Conservation (phyloP, 2,113 vertebrate species). For the Chunga burmeisteri region DNA sequence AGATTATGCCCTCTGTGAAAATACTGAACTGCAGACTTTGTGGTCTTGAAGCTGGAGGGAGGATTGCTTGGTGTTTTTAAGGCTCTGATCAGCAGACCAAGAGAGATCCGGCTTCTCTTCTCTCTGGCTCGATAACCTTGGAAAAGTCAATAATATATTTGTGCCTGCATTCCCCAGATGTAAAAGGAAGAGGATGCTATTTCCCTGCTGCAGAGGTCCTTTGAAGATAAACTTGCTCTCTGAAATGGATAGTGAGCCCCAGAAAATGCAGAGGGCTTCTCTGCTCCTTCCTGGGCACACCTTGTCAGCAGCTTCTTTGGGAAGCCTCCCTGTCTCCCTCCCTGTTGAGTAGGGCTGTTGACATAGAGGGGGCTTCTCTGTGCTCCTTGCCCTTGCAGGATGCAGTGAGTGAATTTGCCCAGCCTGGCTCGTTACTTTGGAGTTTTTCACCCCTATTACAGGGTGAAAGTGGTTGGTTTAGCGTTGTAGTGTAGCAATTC, state of each 20-base stretch:
- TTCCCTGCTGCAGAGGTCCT: background rate
- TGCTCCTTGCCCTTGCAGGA: background rate
- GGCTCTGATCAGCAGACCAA: conserved; percentile 52
- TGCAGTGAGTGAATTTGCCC: background rate
- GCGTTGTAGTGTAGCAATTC: background rate
- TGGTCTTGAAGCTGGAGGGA: conserved; percentile 48
- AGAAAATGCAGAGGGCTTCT: accelerated
- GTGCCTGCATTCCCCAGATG: background rate
- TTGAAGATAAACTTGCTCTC: background rate
- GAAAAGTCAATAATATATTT: background rate
- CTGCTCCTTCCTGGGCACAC: background rate
- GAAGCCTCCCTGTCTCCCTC: background rate
- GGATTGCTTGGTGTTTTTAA: background rate
- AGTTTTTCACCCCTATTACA: background rate
- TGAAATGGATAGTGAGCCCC: background rate
- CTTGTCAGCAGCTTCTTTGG: background rate
- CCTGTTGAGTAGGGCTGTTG: background rate
- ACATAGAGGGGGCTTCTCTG: background rate
- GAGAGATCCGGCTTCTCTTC: background rate
- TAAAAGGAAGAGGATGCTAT: background rate
- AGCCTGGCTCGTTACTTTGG: background rate
- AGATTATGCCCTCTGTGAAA: conserved; percentile 23
- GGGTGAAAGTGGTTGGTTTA: background rate
- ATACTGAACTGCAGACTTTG: background rate
- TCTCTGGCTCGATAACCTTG: conserved; percentile 32